These are phyloP conservation scores for Ectobius pallidus DNA, from an alignment of 2,888 invertebrate species.

Conservation along the genomic window DNA sequence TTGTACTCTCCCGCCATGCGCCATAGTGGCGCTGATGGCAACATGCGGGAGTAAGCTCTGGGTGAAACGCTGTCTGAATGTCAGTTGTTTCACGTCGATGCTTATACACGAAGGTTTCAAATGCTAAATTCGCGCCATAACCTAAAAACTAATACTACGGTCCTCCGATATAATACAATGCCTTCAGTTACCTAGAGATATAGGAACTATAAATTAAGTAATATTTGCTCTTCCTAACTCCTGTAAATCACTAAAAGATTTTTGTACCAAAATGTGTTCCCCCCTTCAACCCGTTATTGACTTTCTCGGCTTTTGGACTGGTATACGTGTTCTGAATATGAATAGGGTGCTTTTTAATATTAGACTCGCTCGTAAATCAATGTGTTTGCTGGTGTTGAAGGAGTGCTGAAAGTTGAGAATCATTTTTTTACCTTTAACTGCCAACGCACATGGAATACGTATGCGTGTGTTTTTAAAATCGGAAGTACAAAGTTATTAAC, in stretches of 20 bases:
- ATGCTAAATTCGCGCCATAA: too few species aligned
- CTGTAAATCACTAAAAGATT: too few species aligned
- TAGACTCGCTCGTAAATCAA: background rate
- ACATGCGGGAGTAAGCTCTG: background rate
- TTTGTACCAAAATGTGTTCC: background rate
- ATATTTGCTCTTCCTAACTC: too few species aligned
- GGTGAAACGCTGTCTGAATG: background rate
- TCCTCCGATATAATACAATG: too few species aligned
- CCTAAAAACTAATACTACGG: too few species aligned
- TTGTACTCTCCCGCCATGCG: slow-evolving; percentile 6
- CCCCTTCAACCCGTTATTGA: background rate
- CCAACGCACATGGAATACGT: too few species aligned
- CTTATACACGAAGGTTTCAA: background rate
- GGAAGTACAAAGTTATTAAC: too few species aligned
- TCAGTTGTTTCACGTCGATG: slow-evolving; percentile 19
- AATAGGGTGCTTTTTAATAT: background rate
- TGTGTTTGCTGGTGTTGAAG: background rate
- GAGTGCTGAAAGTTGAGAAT: too few species aligned
- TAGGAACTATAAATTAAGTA: background rate
- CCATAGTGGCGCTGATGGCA: slow-evolving; percentile 7
- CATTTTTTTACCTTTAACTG: too few species aligned
- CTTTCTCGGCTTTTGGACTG: background rate
- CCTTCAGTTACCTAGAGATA: background rate
- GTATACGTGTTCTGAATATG: background rate
- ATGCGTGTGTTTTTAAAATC: too few species aligned